Base-by-base conservation (phyloP, 2,888 invertebrate genomes). In the Morpho deidamia region DNA sequence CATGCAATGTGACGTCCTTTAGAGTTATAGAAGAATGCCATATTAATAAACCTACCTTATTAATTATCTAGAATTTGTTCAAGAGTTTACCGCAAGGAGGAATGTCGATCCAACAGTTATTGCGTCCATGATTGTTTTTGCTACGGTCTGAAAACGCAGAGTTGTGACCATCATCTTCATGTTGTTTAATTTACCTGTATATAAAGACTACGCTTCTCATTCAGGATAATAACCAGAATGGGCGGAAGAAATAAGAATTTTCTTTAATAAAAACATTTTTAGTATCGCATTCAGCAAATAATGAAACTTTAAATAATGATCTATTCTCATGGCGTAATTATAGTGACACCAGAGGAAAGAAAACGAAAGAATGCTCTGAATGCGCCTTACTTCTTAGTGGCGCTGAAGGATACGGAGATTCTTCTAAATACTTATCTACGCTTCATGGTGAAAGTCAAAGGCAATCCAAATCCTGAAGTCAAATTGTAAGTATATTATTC, bases 361-460 rank as follows among this genome's bases (percentile, higher is more conserved):
- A 92, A 90, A 63, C 91, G 92, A 61, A 91, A 94, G 63, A 91
- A 92, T 11, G 92, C 93, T 56, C 90, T 94, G 33, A 94, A 96
- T 64, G 92, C 94, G 0, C 97, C 98, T 0, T 93, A 94, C 65
- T 98, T 98, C 85, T 73, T 95, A 51, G 95, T 97, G 43, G 94
- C 94, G 14, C 86, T 98, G 57, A 96, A 95, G 73, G 96, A 97
- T 73, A 95, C 97, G 0, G 96, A 97, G 78, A 92, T 97, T 33
- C 82, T 97, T 68, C 94, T 96, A 76, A 94, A 95, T 69, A 97
- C 97, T 0, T 95, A 95, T 71, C 91, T 97, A 53, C 92, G 97
- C 35, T 97, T 97, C 76, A 95, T 97, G 94, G 92, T 97, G 56
- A 95, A 95, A 81, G 94, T 97, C 50, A 94, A 94, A 66, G 97